Conservation (phyloP, 2,797 vertebrate genomes). For the Dryobates pubescens region DNA sequence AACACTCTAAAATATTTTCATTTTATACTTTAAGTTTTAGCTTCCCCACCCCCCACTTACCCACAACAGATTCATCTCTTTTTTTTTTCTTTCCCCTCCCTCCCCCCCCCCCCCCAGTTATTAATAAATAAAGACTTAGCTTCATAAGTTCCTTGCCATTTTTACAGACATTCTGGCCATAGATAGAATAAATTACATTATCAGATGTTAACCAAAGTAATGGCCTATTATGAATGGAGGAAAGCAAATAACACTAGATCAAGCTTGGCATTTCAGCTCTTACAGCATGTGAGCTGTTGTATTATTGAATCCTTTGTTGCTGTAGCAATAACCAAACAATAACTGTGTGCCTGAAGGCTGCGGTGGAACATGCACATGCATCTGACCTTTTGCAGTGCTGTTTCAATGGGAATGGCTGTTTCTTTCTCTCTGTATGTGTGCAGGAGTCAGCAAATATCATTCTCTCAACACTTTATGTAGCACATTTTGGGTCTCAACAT, state of each 20-base stretch:
- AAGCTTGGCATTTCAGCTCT: slow-evolving; percentile 16
- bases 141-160: not conserved
- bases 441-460: not conserved
- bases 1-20: slow-evolving; percentile 25
- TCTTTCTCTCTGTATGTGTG: not conserved
- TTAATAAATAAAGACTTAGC: slow-evolving; percentile 31
- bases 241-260: not conserved
- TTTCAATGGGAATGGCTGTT: not conserved
- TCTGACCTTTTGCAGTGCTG: not conserved
- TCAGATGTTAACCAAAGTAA: slow-evolving; percentile 6
- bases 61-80: not conserved
- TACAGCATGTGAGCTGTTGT: not conserved
- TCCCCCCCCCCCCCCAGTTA: not conserved
- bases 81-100: not conserved
- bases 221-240: not conserved
- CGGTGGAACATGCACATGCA: not conserved
- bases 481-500: not conserved
- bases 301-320: not conserved
- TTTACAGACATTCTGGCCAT: slow-evolving; percentile 18
- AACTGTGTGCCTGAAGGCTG: not conserved
- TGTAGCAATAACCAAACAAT: not conserved
- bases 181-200: slow-evolving; percentile 36
- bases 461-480: not conserved
- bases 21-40: not conserved
- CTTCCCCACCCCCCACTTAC: not conserved